Percentiles rank a stretch among this genome's conserved stretches.
Conservation (phyloP, 2,888 invertebrate species). For the Ectropis crepuscularia region DNA sequence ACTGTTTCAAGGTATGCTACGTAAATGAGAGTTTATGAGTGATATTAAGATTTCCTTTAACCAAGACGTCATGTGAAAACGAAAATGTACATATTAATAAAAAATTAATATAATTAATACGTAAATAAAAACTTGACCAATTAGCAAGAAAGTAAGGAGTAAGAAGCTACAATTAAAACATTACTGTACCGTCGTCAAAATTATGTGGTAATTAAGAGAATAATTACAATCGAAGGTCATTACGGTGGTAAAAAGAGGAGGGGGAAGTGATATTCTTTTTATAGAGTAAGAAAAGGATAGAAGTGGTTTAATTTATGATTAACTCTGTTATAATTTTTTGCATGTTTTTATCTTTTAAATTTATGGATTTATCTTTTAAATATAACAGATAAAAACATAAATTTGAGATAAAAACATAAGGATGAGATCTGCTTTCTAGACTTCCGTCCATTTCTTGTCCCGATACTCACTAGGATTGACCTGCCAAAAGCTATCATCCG, state of each 20-base stretch:
- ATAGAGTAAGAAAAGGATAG: conserved; percentile 48
- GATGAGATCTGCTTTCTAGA: no score
- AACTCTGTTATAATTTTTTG: no score
- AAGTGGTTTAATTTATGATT: conserved; percentile 14
- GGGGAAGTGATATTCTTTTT: conserved; percentile 74
- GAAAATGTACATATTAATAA: conserved; percentile 9
- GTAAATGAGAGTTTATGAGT: neutral
- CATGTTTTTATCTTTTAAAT: no score
- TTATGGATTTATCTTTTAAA: no score
- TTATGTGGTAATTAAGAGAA: conserved; percentile 77
- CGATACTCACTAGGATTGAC: no score
- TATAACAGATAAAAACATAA: no score
- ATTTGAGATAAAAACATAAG: no score
- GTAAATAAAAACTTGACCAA: conserved; percentile 59
- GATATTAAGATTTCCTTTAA: neutral
- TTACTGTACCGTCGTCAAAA: conserved; percentile 74
- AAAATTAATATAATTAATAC: conserved; percentile 57
- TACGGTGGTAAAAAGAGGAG: conserved; percentile 73
- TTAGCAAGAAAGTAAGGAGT: conserved; percentile 62
- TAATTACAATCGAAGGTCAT: conserved; percentile 80
- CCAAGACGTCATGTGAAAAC: conserved; percentile 30
- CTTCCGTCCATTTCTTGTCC: no score
- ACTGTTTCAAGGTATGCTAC: conserved; percentile 4
- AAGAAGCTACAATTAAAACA: conserved; percentile 80
- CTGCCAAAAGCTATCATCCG: no score